Evolutionary conservation across 2,797 vertebrate species (phyloP), one percentile per base, ranked within the genome.

Genomic region (Tokudaia tokunoshimensis): DNA sequence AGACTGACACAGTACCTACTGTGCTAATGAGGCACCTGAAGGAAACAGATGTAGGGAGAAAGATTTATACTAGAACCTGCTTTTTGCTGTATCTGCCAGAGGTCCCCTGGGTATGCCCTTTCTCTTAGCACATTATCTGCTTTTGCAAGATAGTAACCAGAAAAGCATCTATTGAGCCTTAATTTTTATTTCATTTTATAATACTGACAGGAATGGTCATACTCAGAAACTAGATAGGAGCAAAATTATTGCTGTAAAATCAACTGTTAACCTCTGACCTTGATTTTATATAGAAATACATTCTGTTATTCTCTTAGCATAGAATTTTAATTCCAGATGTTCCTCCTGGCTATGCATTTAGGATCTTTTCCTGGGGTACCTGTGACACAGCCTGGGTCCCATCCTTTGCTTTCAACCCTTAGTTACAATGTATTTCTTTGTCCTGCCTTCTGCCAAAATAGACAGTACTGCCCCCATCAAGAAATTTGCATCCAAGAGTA

Each of bases 101-200:
- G 24, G 17, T 91, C 26, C 83, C 86, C 75, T 29, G 65, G 34
- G 47, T 89, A 31, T 76, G 34, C 6, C 20, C 34, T 41, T 80
- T 12, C 89, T 94, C 26, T 47, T n/a, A 92, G 41, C 29, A 76
- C 57, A 95, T 93, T 94, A 80, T 81, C 1, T 93, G 14, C 4
- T 52, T 95, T 82, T 88, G 81, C 20, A 72, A 82, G n/a, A 17
- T 72, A 61, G 31, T 82, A 82, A 82, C 86, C 52, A 94, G 14
- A 84, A 26, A 52, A 76, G 1, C 17, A 7, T 8, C 17, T 52
- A 31, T 70, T 50, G 65, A 6, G 5, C 11, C 19, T 87, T 78
- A 22, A 24, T 61, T 47, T 94, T 93, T 63, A 85, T 70, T 93
- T 94, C 14, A 63, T 89, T 92, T 92, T 91, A 74, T 52, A 92